These are phyloP conservation scores for Dasypolia templi DNA, from an alignment of 2,888 invertebrate genomes.

Conservation along the genomic window DNA sequence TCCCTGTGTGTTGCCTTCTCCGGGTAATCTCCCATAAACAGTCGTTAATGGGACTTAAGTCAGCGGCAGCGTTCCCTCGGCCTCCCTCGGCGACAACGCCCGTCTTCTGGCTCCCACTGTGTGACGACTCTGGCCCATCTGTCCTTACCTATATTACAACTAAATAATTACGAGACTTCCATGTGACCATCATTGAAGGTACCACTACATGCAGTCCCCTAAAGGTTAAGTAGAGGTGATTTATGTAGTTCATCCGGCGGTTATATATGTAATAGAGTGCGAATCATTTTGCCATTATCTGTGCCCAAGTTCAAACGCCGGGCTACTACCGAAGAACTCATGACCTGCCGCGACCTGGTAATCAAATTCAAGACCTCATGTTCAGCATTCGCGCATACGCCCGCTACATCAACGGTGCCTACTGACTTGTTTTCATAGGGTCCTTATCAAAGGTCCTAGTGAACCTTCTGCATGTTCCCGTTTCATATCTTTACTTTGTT, in stretches of 20 bases:
- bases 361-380: background rate
- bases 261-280: background rate
- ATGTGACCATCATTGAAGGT: background rate
- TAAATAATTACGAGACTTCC: background rate
- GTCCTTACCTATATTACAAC: background rate
- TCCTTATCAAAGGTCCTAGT: background rate
- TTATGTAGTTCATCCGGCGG: background rate
- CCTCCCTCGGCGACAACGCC: background rate
- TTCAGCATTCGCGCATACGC: background rate
- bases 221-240: background rate
- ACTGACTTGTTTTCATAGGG: background rate
- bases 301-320: background rate
- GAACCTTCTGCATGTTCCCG: background rate
- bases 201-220: background rate
- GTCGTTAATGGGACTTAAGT: background rate
- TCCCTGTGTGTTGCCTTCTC: background rate
- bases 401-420: background rate
- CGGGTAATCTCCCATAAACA: background rate
- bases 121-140: background rate
- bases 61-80: background rate
- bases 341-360: background rate
- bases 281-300: background rate
- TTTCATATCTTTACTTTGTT: conserved; percentile 2
- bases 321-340: background rate
- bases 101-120: background rate